Base-by-base conservation (phyloP, 2,888 invertebrate genomes). In the Drosophila mimetica region DNA sequence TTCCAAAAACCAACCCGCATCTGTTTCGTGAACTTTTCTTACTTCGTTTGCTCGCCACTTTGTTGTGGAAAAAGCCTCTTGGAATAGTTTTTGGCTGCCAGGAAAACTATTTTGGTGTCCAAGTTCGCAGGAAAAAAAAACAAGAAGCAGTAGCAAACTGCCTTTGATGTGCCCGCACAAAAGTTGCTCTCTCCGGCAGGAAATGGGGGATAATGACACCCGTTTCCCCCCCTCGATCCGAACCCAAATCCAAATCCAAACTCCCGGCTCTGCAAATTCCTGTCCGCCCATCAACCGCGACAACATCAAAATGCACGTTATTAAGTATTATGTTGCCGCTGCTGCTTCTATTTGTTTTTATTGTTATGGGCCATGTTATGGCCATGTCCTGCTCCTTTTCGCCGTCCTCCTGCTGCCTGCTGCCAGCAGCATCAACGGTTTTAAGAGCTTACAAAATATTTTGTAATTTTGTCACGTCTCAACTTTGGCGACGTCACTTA, bases 401-500 rank as follows among this genome's bases (percentile, higher is more conserved):
- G 54, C 63, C 59, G 1, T 20, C 34, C 36, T 37, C 20, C 7
- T 7, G 13, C 14, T 13, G 14, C 44, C 48, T 48, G 28, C 41
- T 22, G 30, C 20, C 63, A 66, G 42, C 76, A 71, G 79, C 71
- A 74, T 79, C 85, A 74, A 81, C 82, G 71, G 74, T 75, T 72
- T 82, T 79, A 74, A 73, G 64, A 76, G 83, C 80, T 79, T 76
- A 82, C 75, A 65, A 71, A 78, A 85, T 86, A 85, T 81, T 84
- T 82, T 70, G 79, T 76, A 85, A 79, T 85, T 85, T 85, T 77
- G 86, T 87, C 84, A 84, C 87, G 84, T 85, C 79, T 77, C 75
- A 73, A 77, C 83, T 79, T 85, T 87, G 83, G 75, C 87, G 75
- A 79, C 85, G 79, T 79, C 79, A 85, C 88, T 87, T 82, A 87